A percentile compares a stretch with the other conserved stretches of the same genome.
Evolutionary conservation across 2,888 invertebrate species (phyloP).

Genomic region (Petrolisthes cinctipes): DNA sequence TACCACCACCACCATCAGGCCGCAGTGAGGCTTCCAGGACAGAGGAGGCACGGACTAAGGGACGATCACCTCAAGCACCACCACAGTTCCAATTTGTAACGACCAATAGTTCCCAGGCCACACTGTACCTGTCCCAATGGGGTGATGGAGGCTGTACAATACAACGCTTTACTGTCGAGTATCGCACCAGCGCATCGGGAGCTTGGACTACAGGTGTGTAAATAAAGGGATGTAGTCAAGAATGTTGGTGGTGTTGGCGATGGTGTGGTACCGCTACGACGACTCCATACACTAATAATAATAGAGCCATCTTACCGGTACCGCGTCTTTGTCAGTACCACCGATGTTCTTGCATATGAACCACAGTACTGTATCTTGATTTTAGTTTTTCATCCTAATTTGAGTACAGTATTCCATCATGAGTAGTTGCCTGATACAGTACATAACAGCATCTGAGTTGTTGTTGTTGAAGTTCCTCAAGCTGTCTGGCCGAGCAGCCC

Average conservation of each 20-base stretch:
- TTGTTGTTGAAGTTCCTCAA: too few relatives aligned
- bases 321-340: too few relatives aligned
- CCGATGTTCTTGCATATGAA: too few relatives aligned
- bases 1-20: constrained; percentile 23
- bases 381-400: too few relatives aligned
- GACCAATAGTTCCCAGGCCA: constrained; percentile 64
- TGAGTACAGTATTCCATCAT: too few relatives aligned
- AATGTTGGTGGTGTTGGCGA: background rate
- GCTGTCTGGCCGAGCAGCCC: too few relatives aligned
- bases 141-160: constrained; percentile 61
- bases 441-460: too few relatives aligned
- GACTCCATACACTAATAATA: too few relatives aligned
- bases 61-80: constrained; percentile 57
- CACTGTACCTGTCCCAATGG: constrained; percentile 64
- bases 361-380: too few relatives aligned
- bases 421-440: too few relatives aligned
- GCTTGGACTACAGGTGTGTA: constrained; percentile 62
- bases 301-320: background rate
- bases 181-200: constrained; percentile 33
- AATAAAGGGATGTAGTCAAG: background rate
- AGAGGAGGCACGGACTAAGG: constrained; percentile 64
- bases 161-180: constrained; percentile 58
- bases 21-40: constrained; percentile 57
- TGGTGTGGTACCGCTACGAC: background rate
- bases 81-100: constrained; percentile 65